Evolutionary conservation across 2,797 vertebrate genomes (phyloP), one percentile per base, ranked within the genome.

Genomic region (Gymnoscopelus braueri): DNA sequence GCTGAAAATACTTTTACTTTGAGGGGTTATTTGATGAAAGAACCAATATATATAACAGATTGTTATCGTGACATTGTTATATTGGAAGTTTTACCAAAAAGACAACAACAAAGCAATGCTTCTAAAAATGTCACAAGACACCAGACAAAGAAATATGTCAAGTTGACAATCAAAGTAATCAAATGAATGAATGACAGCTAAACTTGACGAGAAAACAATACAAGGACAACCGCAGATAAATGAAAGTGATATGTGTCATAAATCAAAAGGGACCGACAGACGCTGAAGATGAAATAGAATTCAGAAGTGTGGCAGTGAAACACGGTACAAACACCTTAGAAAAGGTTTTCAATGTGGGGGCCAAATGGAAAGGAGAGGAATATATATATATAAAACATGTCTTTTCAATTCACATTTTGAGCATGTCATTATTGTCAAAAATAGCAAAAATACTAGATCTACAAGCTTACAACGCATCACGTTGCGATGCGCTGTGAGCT

Each of bases 191-290:
- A 57, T 57, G 55, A 57, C 24, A 57, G 6, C 61, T 44, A 60
- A 64, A 62, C 4, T 10, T 35, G 24, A 44, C 39, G 9, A 44
- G 39, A 44, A 44, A 44, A 44, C 39, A 44, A 44, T 44, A 23
- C 32, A 49, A 3, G 0, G 48, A 69, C 9, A 11, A 66, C 39
- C 6, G 1, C 29, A 2, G 57, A 32, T 35, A 6, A 8, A 52
- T 57, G 55, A 3, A 23, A 60, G 39, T 2, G 39, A 68, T 55
- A 10, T 54, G 0, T 7, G 26, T 1, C 35, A 11, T 57, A 63
- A 65, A 79, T 84, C 68, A 81, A 51, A 81, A 71, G 39, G 77
- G 51, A 73, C 29, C 44, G 9, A 44, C 39, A 44, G 39, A 10
- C 39, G 39, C 8, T 44, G 39, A 44, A 44, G 7, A 44, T 44